These are phyloP conservation scores for Congeria kusceri DNA, from an alignment of 2,888 invertebrate species.

Conservation along the genomic window DNA sequence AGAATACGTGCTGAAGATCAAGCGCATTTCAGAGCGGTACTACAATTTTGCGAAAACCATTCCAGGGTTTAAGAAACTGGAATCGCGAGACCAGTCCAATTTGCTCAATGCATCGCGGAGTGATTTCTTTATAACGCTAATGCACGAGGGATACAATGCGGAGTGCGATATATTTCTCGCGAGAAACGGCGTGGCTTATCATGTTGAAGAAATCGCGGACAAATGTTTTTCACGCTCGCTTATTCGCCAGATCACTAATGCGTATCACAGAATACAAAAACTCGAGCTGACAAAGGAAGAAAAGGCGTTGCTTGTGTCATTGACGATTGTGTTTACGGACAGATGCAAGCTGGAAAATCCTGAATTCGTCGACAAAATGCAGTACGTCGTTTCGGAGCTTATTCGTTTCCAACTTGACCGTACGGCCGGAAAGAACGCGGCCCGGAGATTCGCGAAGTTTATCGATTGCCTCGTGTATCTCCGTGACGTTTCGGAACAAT, in stretches of 20 bases:
- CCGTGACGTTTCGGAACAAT: slow-evolving; percentile 49
- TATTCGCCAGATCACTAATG: slow-evolving; percentile 38
- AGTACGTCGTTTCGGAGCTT: slow-evolving; percentile 31
- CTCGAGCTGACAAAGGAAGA: slow-evolving; percentile 43
- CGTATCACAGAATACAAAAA: slow-evolving; percentile 46
- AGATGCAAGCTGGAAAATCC: slow-evolving; percentile 48
- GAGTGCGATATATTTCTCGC: slow-evolving; percentile 41
- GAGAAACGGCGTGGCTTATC: slow-evolving; percentile 54
- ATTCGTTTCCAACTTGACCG: slow-evolving; percentile 36
- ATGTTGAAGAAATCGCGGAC: slow-evolving; percentile 55
- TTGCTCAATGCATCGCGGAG: slow-evolving; percentile 53
- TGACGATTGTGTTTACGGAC: slow-evolving; percentile 52
- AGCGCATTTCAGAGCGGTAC: slow-evolving; percentile 40
- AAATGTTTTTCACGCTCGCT: slow-evolving; percentile 57
- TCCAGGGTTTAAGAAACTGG: slow-evolving; percentile 52
- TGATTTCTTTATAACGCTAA: slow-evolving; percentile 59
- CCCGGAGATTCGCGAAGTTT: slow-evolving; percentile 43
- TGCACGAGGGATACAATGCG: slow-evolving; percentile 46
- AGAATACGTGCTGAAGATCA: slow-evolving; percentile 34
- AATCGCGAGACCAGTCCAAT: slow-evolving; percentile 52
- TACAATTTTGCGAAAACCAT: slow-evolving; percentile 56
- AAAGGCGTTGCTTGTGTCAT: slow-evolving; percentile 46
- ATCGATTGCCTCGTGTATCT: slow-evolving; percentile 42
- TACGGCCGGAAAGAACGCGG: slow-evolving; percentile 22
- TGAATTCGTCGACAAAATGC: slow-evolving; percentile 52